These are phyloP conservation scores for Chaetodon auriga DNA, from an alignment of 2,113 vertebrate species.

Conservation along the genomic window DNA sequence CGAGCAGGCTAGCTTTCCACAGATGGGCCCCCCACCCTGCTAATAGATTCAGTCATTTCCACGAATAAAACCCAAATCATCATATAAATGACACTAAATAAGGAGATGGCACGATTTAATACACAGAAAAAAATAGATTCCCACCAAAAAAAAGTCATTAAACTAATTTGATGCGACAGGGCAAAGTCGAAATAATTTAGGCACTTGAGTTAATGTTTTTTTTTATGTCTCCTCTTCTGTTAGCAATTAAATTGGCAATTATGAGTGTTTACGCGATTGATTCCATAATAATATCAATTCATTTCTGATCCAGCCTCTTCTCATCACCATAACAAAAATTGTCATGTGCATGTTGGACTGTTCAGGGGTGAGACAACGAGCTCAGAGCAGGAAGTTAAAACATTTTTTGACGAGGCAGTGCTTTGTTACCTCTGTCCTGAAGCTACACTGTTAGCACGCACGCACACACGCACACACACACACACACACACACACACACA, in stretches of 20 bases:
- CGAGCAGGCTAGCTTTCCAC: constrained; percentile 31
- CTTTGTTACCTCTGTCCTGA: constrained; percentile 18
- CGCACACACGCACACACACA: too few species aligned
- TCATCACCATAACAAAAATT: constrained; percentile 49
- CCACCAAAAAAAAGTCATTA: constrained; percentile 56
- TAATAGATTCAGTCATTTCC: constrained; percentile 74
- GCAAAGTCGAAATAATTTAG: constrained; percentile 75
- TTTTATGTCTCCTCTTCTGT: constrained; percentile 72
- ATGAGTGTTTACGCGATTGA: constrained; percentile 73
- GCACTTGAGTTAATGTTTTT: constrained; percentile 76
- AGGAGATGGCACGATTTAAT: constrained; percentile 49
- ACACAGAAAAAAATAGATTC: constrained; percentile 41
- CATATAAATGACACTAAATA: constrained; percentile 72
- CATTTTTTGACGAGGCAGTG: constrained; percentile 4
- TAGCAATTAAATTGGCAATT: constrained; percentile 80
- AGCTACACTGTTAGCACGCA: background rate
- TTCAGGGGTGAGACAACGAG: constrained; percentile 40
- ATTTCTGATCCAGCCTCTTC: constrained; percentile 55
- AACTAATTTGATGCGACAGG: constrained; percentile 77
- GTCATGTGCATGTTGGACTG: constrained; percentile 16
- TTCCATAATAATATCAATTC: constrained; percentile 71
- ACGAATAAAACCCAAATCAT: constrained; percentile 74
- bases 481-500: constrained; percentile 12
- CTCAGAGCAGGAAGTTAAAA: constrained; percentile 37
- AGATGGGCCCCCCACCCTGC: constrained; percentile 36